Evolutionary conservation across 2,888 invertebrate genomes (phyloP).

Genomic region (Biston stratarius): DNA sequence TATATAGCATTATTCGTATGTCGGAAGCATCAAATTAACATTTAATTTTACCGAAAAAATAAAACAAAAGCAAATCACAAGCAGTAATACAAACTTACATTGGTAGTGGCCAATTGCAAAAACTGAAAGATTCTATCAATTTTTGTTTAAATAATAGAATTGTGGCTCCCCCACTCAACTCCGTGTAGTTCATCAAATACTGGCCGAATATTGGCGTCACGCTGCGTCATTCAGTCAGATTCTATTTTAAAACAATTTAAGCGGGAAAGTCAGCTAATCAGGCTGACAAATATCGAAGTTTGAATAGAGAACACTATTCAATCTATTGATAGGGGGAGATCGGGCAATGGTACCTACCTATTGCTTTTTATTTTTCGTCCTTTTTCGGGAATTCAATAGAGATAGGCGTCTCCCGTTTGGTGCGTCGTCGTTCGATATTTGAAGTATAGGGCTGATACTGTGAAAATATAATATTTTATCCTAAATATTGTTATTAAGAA

Average conservation of each 20-base stretch:
- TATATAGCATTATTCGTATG: too few species aligned
- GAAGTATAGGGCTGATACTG: constrained; percentile 70
- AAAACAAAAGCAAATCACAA: constrained; percentile 54
- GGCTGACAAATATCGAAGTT: constrained; percentile 82
- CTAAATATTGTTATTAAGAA: not conserved
- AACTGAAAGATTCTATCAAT: not conserved
- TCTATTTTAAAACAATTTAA: constrained; percentile 62
- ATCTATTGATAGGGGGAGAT: constrained; percentile 70
- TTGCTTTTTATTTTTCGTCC: constrained; percentile 76
- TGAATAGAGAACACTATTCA: constrained; percentile 70
- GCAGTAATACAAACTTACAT: not conserved
- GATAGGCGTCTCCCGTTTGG: constrained; percentile 79
- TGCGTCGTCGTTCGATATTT: constrained; percentile 74
- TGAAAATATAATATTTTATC: constrained; percentile 24
- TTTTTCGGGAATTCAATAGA: constrained; percentile 85
- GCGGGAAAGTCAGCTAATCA: constrained; percentile 79
- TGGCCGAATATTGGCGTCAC: constrained; percentile 65
- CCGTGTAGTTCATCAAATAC: constrained; percentile 20
- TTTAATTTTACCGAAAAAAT: constrained; percentile 36
- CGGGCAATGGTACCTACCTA: constrained; percentile 49
- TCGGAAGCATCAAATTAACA: constrained; percentile 5
- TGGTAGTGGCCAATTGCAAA: not conserved
- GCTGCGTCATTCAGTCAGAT: constrained; percentile 74
- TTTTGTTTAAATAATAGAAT: not conserved
- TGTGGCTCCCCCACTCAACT: not conserved